Evolutionary conservation across 2,888 invertebrate genomes (phyloP).

Genomic region (Agrochola macilenta): DNA sequence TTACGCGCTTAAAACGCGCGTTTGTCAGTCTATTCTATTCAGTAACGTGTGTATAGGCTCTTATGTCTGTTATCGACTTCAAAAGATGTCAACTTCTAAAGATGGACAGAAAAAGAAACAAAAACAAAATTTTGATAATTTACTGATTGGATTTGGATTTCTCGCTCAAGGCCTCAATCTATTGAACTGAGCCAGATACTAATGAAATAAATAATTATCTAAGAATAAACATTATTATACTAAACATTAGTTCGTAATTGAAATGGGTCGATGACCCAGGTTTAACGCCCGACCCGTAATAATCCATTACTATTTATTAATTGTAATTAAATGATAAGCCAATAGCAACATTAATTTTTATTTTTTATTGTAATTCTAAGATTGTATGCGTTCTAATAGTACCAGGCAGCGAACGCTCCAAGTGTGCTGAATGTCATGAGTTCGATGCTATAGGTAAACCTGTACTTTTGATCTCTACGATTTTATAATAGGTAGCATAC

Average conservation of each 20-base stretch:
- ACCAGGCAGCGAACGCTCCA: no score
- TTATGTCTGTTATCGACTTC: no score
- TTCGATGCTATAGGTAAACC: background rate
- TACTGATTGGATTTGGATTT: constrained; percentile 11
- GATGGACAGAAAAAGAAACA: background rate
- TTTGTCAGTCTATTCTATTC: background rate
- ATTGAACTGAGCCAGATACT: background rate
- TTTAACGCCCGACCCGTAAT: background rate
- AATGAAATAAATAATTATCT: constrained; percentile 1
- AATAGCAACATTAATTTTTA: constrained; percentile 9
- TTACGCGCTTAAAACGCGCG: background rate
- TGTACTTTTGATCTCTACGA: background rate
- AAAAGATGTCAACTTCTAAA: background rate
- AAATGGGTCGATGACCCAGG: background rate
- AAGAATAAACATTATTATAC: background rate
- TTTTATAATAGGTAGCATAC: background rate
- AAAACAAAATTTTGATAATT: background rate
- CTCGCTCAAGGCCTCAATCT: background rate
- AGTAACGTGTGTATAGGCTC: background rate
- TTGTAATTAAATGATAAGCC: constrained; percentile 24
- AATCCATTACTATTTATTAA: constrained; percentile 24
- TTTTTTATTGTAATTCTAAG: background rate
- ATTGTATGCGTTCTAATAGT: background rate
- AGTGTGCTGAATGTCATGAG: background rate
- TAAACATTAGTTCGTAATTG: background rate